These are phyloP conservation scores for Parascotia fuliginaria DNA, from an alignment of 2,888 invertebrate genomes.

Conservation along the genomic window DNA sequence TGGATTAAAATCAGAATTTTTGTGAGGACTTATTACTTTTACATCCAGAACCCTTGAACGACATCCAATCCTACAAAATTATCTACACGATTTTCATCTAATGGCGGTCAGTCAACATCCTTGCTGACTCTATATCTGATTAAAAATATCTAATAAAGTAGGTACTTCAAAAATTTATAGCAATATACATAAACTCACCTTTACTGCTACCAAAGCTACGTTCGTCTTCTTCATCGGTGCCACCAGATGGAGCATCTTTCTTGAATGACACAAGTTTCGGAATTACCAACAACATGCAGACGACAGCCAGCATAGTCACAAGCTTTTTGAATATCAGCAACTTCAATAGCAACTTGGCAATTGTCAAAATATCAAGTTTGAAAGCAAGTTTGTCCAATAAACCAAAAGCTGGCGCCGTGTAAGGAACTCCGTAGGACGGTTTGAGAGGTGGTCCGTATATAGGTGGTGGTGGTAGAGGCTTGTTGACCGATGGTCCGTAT, in stretches of 20 bases:
- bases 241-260: constrained; percentile 59
- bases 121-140: too few species aligned
- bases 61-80: too few species aligned
- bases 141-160: background rate
- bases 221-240: constrained; percentile 70
- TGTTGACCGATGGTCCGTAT: constrained; percentile 72
- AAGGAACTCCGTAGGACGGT: constrained; percentile 84
- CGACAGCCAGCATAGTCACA: constrained; percentile 91
- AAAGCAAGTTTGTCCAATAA: constrained; percentile 89
- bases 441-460: constrained; percentile 76
- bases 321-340: constrained; percentile 92
- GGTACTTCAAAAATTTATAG: background rate
- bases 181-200: constrained; percentile 57
- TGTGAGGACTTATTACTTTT: too few species aligned
- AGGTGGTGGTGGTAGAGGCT: constrained; percentile 57
- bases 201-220: constrained; percentile 59
- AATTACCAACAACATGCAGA: constrained; percentile 91
- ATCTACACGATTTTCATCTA: too few species aligned
- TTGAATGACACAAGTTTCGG: constrained; percentile 88
- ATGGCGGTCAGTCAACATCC: too few species aligned
- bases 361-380: constrained; percentile 89
- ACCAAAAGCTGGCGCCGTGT: constrained; percentile 82
- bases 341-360: constrained; percentile 91
- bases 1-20: too few species aligned
- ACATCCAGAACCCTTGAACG: too few species aligned